Conservation (phyloP, 2,113 vertebrate genomes). For the Mola mola region DNA sequence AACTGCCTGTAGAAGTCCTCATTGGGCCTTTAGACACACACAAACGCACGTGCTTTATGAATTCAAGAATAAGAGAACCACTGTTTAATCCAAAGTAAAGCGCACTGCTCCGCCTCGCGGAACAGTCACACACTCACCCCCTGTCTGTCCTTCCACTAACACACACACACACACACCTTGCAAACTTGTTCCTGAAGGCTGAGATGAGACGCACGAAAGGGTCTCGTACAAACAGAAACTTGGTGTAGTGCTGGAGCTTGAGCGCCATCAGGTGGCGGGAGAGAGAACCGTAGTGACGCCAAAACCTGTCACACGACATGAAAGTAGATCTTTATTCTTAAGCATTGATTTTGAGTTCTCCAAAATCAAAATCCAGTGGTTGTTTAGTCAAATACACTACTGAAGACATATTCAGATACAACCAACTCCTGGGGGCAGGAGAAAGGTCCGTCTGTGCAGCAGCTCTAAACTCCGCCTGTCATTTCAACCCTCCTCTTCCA, state of each 20-base stretch:
- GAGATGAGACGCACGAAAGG: constrained; percentile 96
- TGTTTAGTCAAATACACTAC: constrained; percentile 1
- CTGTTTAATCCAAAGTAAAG: constrained; percentile 8
- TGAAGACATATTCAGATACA: constrained; percentile 6
- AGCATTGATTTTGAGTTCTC: neutral
- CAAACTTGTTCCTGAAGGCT: constrained; percentile 95
- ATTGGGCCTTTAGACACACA: constrained; percentile 80
- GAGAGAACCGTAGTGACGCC: constrained; percentile 78
- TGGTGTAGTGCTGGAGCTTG: constrained; percentile 90
- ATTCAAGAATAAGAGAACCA: constrained; percentile 5
- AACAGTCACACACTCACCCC: constrained; percentile 1
- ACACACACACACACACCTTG: constrained; percentile 57
- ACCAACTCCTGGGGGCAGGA: constrained; percentile 30
- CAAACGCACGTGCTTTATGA: neutral
- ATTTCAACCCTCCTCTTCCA: constrained; percentile 25
- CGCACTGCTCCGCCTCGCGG: neutral
- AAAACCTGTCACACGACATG: constrained; percentile 65
- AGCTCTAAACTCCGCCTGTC: constrained; percentile 25
- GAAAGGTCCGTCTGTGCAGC: constrained; percentile 60
- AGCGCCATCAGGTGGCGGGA: constrained; percentile 75
- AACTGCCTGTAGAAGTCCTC: constrained; percentile 90
- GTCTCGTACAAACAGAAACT: constrained; percentile 95
- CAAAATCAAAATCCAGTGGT: neutral
- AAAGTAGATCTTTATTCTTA: neutral
- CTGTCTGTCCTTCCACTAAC: neutral